Conservation (phyloP, 2,888 invertebrate species). For the Megaustenia siamemsis region DNA sequence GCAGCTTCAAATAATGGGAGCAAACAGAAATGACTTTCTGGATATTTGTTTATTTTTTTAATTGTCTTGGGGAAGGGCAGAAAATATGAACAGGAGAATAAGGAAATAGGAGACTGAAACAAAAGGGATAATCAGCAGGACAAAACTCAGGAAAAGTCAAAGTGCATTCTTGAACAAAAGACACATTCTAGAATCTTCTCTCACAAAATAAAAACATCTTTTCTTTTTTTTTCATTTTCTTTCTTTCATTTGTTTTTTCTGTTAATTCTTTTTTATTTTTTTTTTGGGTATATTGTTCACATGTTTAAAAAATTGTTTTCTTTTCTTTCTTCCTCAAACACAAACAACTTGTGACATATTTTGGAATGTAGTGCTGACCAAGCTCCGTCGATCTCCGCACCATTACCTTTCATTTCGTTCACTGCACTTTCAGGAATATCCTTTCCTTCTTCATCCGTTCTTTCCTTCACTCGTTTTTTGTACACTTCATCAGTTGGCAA, state of each 20-base stretch:
- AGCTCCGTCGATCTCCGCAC: slow-evolving; percentile 45
- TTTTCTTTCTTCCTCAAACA: slow-evolving; percentile 20
- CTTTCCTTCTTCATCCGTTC: slow-evolving; percentile 93
- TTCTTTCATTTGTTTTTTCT: not conserved
- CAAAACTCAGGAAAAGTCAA: too few species aligned
- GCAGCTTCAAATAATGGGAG: too few species aligned
- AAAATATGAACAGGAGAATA: too few species aligned
- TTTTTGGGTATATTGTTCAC: not conserved
- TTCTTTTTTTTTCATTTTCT: not conserved
- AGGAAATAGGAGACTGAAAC: too few species aligned
- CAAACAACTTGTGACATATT: slow-evolving; percentile 33
- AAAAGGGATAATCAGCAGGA: too few species aligned
- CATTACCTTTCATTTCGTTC: slow-evolving; percentile 97
- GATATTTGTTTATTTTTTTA: too few species aligned
- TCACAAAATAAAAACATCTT: not conserved
- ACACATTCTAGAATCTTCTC: not conserved
- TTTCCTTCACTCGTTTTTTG: slow-evolving; percentile 88
- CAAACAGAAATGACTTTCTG: too few species aligned
- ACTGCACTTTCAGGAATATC: slow-evolving; percentile 94
- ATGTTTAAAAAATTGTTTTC: not conserved
- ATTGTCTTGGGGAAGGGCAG: too few species aligned
- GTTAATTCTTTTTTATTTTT: not conserved
- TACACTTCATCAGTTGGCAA: slow-evolving; percentile 94
- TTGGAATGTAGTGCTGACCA: slow-evolving; percentile 34
- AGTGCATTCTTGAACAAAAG: not conserved